A percentile compares a stretch with the other conserved stretches of the same genome.
Evolutionary conservation across 2,797 vertebrate genomes (phyloP).

Genomic region (Allobates femoralis): DNA sequence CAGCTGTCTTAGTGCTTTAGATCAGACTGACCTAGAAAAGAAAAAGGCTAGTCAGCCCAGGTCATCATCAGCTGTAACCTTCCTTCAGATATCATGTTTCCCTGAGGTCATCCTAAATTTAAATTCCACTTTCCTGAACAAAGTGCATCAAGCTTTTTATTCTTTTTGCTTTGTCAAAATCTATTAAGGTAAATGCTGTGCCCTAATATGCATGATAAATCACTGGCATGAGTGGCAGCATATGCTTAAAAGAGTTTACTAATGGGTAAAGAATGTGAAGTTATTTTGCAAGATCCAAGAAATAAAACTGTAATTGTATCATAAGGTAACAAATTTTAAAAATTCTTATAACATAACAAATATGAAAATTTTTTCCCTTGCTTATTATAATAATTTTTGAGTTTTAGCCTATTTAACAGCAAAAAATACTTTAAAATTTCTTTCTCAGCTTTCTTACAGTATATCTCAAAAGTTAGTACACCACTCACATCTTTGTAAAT

Average conservation of each 20-base stretch:
- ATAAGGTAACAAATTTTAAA: background rate
- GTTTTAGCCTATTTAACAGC: too few relatives aligned
- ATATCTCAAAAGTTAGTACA: too few relatives aligned
- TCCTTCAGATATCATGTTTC: conserved; percentile 67
- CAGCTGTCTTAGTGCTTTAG: conserved; percentile 80
- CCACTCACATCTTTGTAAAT: too few relatives aligned
- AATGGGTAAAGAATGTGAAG: background rate
- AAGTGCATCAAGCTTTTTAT: conserved; percentile 68
- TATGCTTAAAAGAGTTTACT: conserved; percentile 1
- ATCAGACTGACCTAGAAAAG: conserved; percentile 85
- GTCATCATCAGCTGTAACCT: conserved; percentile 69
- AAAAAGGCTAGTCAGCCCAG: conserved; percentile 69
- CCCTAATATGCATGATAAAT: conserved; percentile 30
- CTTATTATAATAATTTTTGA: too few relatives aligned
- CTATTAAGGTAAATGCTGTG: conserved; percentile 63
- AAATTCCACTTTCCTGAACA: conserved; percentile 68
- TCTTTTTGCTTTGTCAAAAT: conserved; percentile 72
- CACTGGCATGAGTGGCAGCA: background rate
- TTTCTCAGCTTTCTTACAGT: too few relatives aligned
- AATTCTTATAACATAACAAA: too few relatives aligned
- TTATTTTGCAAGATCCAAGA: conserved; percentile 17
- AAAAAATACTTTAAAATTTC: too few relatives aligned
- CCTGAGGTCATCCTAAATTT: conserved; percentile 70
- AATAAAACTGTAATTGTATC: too few relatives aligned
- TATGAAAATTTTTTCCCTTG: too few relatives aligned